These are phyloP conservation scores for Mastomys coucha DNA, from an alignment of 2,113 vertebrate species.

Conservation along the genomic window DNA sequence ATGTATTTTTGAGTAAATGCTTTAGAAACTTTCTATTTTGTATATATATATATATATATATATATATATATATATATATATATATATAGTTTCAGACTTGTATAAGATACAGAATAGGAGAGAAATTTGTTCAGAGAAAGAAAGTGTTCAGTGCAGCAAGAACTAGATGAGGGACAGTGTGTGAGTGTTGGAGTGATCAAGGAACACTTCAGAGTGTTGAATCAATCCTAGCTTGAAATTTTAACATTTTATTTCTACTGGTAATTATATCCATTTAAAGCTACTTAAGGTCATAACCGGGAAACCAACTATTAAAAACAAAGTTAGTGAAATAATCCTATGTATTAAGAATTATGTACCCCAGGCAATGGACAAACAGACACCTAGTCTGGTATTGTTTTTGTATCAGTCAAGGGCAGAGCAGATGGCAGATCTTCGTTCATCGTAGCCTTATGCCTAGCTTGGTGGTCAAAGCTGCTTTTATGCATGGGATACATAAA, in stretches of 20 bases:
- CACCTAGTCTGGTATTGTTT: too few species aligned
- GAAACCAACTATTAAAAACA: too few species aligned
- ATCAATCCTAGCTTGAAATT: neutral
- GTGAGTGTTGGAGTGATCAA: rapidly evolving
- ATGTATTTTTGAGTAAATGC: neutral
- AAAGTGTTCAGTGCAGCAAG: rapidly evolving
- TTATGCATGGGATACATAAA: too few species aligned
- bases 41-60: too few species aligned
- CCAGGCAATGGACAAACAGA: too few species aligned
- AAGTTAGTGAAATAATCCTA: neutral
- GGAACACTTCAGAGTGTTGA: neutral
- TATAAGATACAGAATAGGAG: neutral
- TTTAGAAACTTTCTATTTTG: neutral
- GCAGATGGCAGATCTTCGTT: too few species aligned
- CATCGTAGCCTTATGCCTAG: too few species aligned
- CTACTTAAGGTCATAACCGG: neutral
- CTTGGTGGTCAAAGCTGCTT: too few species aligned
- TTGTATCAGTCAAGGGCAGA: too few species aligned
- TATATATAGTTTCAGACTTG: neutral
- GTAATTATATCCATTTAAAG: neutral
- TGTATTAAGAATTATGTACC: neutral
- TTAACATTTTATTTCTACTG: neutral
- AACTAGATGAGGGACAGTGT: neutral
- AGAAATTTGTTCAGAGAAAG: neutral
- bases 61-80: too few species aligned